Evolutionary conservation across 1,140 invertebrate species (phyloP), one percentile per base, ranked within the genome.

Genomic region (Megalonaias nervosa): DNA sequence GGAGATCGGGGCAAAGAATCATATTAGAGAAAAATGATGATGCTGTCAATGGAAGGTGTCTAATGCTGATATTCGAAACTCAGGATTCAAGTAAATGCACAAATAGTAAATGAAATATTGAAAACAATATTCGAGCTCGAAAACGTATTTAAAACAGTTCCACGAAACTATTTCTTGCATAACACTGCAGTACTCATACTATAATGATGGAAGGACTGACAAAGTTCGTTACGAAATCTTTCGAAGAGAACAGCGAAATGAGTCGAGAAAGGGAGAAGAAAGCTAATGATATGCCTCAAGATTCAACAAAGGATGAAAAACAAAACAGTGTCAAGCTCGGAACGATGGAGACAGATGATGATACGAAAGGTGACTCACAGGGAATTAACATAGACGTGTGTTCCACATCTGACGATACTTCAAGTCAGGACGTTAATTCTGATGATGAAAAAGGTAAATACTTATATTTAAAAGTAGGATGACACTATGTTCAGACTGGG

Each of bases 371-470:
- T 15, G 76, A 78, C 65, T 64, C 74, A 26, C 61, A 62, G 19
- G 15, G 73, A 14, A 66, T 73, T 14, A 78, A 78, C 62, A 78
- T 78, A 73, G 76, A 78, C 71, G 76, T 78, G 57, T 78, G 76
- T 55, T 78, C 76, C 31, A 78, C 60, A n/a, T 23, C 19, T n/a
- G 23, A 62, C 13, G 19, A 62, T 62, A n/a, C 6, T 19, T 62
- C 60, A 11, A 23, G 9, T 62, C 23, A 62, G 0, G 23, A 62
- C 60, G 19, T 1, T 14, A 62, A 23, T n/a, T n/a, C 23, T 14
- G 23, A n/a, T 23, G 5, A 62, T 23, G 60, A 62, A 11, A n/a
- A 23, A 62, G 60, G 23, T 23, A 62, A 62, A 62, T 62, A n/a
- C 13, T n/a, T 62, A n/a, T 62, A 19, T 48, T 9, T 48, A 48